Conservation (phyloP, 2,888 invertebrate species). For the Antheraea yamamai region DNA sequence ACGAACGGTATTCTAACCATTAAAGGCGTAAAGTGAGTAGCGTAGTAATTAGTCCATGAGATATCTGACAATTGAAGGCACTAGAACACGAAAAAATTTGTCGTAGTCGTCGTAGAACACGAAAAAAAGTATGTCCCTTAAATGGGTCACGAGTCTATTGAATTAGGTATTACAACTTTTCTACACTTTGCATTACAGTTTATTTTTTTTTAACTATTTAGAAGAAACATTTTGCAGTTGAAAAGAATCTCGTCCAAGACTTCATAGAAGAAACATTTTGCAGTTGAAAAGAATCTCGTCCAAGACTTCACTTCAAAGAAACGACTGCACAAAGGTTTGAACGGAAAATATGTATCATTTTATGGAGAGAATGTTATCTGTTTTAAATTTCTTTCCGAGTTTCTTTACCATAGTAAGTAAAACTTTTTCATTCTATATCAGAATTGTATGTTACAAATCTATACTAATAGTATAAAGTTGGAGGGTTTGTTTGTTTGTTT, state of each 20-base stretch:
- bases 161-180: neutral
- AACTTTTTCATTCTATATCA: neutral
- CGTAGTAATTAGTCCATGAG: neutral
- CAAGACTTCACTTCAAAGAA: slow-evolving; percentile 22
- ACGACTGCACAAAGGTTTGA: slow-evolving; percentile 43
- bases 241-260: slow-evolving; percentile 44
- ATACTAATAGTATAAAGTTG: no score
- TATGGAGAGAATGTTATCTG: neutral
- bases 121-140: neutral
- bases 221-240: slow-evolving; percentile 46
- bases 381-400: neutral
- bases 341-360: slow-evolving; percentile 1
- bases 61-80: neutral
- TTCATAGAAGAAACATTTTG: slow-evolving; percentile 41
- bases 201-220: slow-evolving; percentile 50
- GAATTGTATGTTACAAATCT: neutral
- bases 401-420: neutral
- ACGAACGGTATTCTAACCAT: neutral
- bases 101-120: no score
- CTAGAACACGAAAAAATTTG: neutral
- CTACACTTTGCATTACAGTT: neutral
- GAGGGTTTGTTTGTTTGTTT: no score
- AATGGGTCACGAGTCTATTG: neutral
- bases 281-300: slow-evolving; percentile 50
- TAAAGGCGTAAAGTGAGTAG: neutral